These are phyloP conservation scores for Urechis unicinctus DNA, from an alignment of 2,888 invertebrate genomes.

Conservation along the genomic window DNA sequence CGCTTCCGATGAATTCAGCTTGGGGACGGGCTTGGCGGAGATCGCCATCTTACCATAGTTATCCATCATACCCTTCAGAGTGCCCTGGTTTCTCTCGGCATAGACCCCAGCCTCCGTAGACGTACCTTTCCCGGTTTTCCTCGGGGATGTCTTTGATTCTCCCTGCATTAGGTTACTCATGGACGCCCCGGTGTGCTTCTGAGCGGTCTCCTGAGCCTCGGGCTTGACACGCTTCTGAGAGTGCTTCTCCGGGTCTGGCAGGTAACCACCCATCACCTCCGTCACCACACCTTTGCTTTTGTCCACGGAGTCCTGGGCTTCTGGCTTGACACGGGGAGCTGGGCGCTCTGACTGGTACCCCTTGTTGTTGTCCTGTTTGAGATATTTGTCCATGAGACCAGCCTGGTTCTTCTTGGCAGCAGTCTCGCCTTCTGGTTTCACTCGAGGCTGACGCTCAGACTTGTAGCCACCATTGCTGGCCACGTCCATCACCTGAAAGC, in stretches of 20 bases:
- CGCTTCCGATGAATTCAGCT: background rate
- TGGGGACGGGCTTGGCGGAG: background rate
- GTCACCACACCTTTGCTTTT: conserved; percentile 13
- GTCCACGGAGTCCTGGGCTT: conserved; percentile 9
- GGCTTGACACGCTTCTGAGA: conserved; percentile 12
- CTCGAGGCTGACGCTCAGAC: conserved; percentile 2
- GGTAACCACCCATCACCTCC: conserved; percentile 12
- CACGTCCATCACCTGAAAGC: conserved; percentile 3
- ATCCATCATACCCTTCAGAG: conserved; percentile 3
- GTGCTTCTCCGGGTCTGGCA: conserved; percentile 4
- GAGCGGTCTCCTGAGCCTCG: conserved; percentile 18
- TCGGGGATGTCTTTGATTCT: conserved; percentile 6
- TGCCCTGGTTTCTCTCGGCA: conserved; percentile 17
- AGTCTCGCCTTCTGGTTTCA: conserved; percentile 21
- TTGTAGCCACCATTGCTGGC: background rate
- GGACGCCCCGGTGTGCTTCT: conserved; percentile 1
- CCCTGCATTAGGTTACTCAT: background rate
- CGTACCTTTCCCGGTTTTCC: conserved; percentile 2
- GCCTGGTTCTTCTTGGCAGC: conserved; percentile 18
- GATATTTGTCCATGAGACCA: conserved; percentile 21
- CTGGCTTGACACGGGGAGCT: conserved; percentile 12
- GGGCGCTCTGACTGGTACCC: conserved; percentile 17
- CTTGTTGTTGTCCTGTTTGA: conserved; percentile 9
- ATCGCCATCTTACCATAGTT: conserved; percentile 3
- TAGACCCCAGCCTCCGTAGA: conserved; percentile 17